Percentiles rank a stretch among this genome's conserved stretches.
phyloP scores from a whole-genome alignment of 2,113 vertebrate genomes.

The Callithrix jacchus region DNA sequence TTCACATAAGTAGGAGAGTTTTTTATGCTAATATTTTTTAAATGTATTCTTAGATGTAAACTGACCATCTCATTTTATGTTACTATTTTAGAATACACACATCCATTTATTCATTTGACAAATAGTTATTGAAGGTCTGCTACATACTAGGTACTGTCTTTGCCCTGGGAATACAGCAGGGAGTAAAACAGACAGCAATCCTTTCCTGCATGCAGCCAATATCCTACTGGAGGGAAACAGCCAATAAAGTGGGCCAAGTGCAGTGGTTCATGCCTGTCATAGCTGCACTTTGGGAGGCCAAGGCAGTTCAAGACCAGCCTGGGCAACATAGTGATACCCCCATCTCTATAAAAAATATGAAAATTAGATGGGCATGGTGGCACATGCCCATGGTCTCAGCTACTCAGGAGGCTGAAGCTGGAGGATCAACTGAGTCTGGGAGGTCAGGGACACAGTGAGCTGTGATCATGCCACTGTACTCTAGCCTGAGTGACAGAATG shows the following conservation, averaged over 20 bases:
- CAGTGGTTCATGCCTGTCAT: not conserved
- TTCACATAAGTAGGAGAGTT: not conserved
- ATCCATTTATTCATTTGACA: slow-evolving; percentile 5
- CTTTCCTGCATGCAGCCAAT: not conserved
- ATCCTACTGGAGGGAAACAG: not conserved
- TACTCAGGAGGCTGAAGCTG: too few species aligned
- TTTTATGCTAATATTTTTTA: not conserved
- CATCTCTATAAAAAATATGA: too few species aligned
- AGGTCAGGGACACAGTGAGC: too few species aligned
- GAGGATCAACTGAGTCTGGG: too few species aligned
- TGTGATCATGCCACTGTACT: too few species aligned
- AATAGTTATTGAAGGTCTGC: not conserved
- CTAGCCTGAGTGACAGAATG: too few species aligned
- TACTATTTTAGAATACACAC: not conserved
- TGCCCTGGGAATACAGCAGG: not conserved
- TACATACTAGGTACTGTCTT: not conserved
- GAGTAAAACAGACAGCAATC: not conserved
- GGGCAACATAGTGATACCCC: too few species aligned
- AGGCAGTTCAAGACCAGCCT: too few species aligned
- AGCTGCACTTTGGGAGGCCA: too few species aligned
- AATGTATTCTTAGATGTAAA: slow-evolving; percentile 27
- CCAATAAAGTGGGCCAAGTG: not conserved
- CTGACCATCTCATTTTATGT: not conserved
- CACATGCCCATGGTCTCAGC: too few species aligned
- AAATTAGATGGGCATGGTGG: too few species aligned